Base-by-base conservation (phyloP, 2,113 vertebrate species). In the Hoplias malabaricus region DNA sequence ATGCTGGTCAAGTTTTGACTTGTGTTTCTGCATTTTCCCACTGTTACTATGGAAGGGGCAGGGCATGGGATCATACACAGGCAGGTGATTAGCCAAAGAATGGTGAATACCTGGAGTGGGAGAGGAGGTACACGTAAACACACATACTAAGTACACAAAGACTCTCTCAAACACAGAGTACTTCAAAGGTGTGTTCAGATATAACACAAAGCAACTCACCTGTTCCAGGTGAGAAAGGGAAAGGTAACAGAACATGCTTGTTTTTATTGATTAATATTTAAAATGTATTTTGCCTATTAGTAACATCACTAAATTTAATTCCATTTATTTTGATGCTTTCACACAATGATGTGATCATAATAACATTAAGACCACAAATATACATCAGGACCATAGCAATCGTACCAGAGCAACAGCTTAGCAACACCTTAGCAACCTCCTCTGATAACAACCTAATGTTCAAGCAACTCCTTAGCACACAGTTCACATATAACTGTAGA, bases 1-100 rank as follows among this genome's bases (percentile, higher is more conserved):
- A 42, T 42, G 12, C 38, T 42, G 38, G 12, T 42, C 38, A 2
- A 12, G 38, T 42, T 42, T 42, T 12, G 38, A 12, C 38, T 42
- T 12, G 38, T 42, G 38, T 42, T 42, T 42, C 38, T 42, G 8
- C 38, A 42, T 12, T 42, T 42, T 42, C 69, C 34, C 33, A 71
- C 25, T 71, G 54, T 71, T 54, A 71, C 69, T 71, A 27, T n/a
- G 19, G 14, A 14, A 46, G 69, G 48, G 53, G n/a, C n/a, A 14
- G n/a, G 34, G 31, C 19, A 14, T 10, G 25, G 43, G 46, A 23
- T 48, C 69, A 11, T 10, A 54, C 11, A 85, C 86, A 88, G 90
- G 82, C 78, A 87, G 84, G 85, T 86, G 67, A 92, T 92, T 92
- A 90, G 91, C 86, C 87, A 70, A 80, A 43, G 73, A 78, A 54